A percentile compares a stretch with the other conserved stretches of the same genome.
These are phyloP conservation scores for Nomia melanderi DNA, from an alignment of 1,140 invertebrate species.

Conservation along the genomic window DNA sequence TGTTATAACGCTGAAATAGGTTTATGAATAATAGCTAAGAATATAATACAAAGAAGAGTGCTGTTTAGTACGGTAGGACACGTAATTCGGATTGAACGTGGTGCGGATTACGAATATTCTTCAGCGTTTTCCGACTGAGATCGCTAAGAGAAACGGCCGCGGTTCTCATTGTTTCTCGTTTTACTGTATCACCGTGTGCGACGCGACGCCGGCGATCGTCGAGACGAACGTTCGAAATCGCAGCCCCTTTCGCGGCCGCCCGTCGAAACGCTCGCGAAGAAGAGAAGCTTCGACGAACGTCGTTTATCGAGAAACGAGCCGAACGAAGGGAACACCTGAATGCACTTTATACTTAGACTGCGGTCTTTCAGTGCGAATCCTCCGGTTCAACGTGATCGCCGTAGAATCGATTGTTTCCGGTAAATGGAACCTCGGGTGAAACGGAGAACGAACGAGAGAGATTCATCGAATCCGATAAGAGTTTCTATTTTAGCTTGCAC, in stretches of 20 bases:
- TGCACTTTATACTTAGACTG: too few species aligned
- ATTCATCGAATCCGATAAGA: too few species aligned
- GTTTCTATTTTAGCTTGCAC: too few species aligned
- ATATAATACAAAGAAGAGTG: constrained; percentile 71
- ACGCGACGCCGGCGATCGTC: not conserved
- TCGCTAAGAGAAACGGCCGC: constrained; percentile 23
- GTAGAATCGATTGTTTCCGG: too few species aligned
- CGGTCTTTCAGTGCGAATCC: too few species aligned
- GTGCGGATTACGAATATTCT: constrained; percentile 40
- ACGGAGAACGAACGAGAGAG: too few species aligned
- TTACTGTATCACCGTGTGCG: not conserved
- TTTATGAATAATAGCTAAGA: constrained; percentile 65
- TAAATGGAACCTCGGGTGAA: too few species aligned
- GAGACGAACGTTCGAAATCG: constrained; percentile 38
- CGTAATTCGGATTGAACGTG: constrained; percentile 64
- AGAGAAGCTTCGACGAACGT: constrained; percentile 15
- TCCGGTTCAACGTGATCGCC: too few species aligned
- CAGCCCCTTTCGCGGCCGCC: constrained; percentile 27
- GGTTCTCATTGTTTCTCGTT: not conserved
- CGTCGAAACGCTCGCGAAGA: constrained; percentile 17
- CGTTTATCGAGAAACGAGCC: not conserved
- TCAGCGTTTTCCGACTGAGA: constrained; percentile 11
- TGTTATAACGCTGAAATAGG: constrained; percentile 69
- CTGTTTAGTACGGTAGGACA: constrained; percentile 64
- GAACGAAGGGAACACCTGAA: not conserved